phyloP scores from a whole-genome alignment of 2,888 invertebrate genomes.

The Eristalis tenax region DNA sequence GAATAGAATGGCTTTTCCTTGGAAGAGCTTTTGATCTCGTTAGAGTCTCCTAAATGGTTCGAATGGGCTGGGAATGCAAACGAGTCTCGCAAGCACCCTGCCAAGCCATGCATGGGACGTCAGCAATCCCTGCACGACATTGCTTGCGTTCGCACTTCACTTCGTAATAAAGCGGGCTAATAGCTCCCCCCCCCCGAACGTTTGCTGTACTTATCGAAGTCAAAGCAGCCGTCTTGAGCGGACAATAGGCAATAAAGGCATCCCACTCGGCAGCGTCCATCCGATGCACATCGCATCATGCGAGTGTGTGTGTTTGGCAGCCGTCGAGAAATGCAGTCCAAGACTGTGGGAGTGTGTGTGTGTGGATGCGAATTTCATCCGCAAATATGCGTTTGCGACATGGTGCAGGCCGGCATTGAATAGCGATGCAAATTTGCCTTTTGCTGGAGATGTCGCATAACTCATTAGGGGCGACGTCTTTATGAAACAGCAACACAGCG shows the following conservation, averaged over 20 bases:
- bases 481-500: conserved; percentile 16
- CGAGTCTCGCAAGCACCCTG: no score
- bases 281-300: background rate
- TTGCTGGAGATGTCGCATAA: conserved; percentile 46
- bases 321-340: background rate
- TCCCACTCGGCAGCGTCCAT: conserved; percentile 6
- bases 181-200: background rate
- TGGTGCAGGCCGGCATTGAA: conserved; percentile 30
- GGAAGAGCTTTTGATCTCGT: no score
- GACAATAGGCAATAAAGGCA: background rate
- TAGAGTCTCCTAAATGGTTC: no score
- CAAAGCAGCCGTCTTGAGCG: background rate
- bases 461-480: conserved; percentile 48
- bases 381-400: conserved; percentile 28
- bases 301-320: conserved; percentile 1
- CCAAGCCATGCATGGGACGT: no score
- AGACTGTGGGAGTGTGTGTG: background rate
- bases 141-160: background rate
- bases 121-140: no score
- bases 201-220: background rate
- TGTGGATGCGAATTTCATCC: conserved; percentile 31
- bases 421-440: conserved; percentile 47
- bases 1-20: background rate
- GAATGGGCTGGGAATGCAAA: no score
- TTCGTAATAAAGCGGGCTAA: background rate